Evolutionary conservation across 1,140 invertebrate genomes (phyloP).

Genomic region (Onthophagus taurus): DNA sequence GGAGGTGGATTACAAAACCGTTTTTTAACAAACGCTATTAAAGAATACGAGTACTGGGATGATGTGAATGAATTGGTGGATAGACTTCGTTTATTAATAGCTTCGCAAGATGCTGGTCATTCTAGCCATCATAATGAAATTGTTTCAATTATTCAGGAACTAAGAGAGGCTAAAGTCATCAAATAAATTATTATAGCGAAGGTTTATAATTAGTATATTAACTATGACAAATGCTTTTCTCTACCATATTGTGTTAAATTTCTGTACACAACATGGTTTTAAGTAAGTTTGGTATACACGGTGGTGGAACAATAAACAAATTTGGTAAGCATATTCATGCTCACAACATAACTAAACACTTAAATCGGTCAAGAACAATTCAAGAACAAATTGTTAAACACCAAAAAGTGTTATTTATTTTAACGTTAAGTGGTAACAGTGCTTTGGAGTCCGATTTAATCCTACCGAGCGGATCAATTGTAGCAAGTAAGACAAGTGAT

Average conservation of each 20-base stretch:
- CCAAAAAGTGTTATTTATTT: too few relatives aligned
- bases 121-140: conserved; percentile 36
- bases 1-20: conserved; percentile 32
- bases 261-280: neutral
- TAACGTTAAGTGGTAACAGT: too few relatives aligned
- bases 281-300: neutral
- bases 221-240: too few relatives aligned
- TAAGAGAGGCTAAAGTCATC: conserved; percentile 19
- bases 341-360: neutral
- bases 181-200: conserved; percentile 14
- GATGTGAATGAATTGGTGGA: too few relatives aligned
- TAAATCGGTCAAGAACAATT: too few relatives aligned
- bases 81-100: too few relatives aligned
- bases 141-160: conserved; percentile 33
- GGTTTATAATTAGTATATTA: too few relatives aligned
- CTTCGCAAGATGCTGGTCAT: too few relatives aligned
- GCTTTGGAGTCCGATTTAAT: too few relatives aligned
- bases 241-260: neutral
- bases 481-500: neutral
- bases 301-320: neutral
- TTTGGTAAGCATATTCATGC: neutral
- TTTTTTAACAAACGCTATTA: conserved; percentile 29
- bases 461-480: too few relatives aligned
- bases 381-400: too few relatives aligned
- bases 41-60: too few relatives aligned